Evolutionary conservation across 2,888 invertebrate genomes (phyloP).

Genomic region (Dione vanillae): DNA sequence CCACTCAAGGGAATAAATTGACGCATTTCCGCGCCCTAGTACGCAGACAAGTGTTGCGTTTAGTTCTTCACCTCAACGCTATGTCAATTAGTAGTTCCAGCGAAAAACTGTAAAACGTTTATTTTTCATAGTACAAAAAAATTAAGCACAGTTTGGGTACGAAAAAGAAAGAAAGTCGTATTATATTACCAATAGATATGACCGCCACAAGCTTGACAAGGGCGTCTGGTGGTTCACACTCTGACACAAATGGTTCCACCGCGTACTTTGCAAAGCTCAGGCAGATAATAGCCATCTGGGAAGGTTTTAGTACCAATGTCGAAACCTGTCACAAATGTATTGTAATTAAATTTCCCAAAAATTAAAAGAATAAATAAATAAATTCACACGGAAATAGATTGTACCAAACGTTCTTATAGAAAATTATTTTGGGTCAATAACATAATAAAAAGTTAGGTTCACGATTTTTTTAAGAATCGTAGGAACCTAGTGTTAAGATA

Average conservation of each 20-base stretch:
- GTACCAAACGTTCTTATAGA: too few species aligned
- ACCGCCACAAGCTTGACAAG: slow-evolving; percentile 95
- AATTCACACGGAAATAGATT: neutral
- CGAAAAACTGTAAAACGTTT: too few species aligned
- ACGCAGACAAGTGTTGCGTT: too few species aligned
- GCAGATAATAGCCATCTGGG: slow-evolving; percentile 97
- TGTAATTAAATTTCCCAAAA: neutral
- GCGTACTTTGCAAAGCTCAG: slow-evolving; percentile 97
- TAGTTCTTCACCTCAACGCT: too few species aligned
- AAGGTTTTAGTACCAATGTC: slow-evolving; percentile 95
- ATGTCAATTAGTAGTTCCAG: too few species aligned
- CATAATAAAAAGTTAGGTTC: too few species aligned
- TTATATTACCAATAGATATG: slow-evolving; percentile 89
- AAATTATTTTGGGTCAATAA: too few species aligned
- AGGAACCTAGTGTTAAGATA: too few species aligned
- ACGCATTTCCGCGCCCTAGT: too few species aligned
- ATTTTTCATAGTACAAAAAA: too few species aligned
- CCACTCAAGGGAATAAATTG: too few species aligned
- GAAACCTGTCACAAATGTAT: slow-evolving; percentile 89
- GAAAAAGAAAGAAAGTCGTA: neutral
- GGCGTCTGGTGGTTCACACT: slow-evolving; percentile 92
- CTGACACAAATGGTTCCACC: slow-evolving; percentile 94
- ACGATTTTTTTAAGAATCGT: too few species aligned
- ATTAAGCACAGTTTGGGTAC: neutral
- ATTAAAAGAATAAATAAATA: neutral